Percentiles rank a stretch among this genome's conserved stretches.
phyloP scores from a whole-genome alignment of 2,888 invertebrate species.

The Cerastis leucographa region DNA sequence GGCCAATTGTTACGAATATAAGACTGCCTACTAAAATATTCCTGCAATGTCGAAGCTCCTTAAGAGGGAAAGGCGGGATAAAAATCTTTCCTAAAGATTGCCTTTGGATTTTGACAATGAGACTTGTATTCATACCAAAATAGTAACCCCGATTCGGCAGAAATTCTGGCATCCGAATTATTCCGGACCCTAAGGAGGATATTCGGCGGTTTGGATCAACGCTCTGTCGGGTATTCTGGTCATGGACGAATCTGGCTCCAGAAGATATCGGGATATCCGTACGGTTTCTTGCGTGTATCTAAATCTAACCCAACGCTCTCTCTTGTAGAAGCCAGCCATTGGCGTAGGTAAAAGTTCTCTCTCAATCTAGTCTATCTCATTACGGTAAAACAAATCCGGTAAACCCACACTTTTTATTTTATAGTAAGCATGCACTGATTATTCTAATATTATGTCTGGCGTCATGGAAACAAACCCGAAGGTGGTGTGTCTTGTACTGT shows the following conservation, averaged over 20 bases:
- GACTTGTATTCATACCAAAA: background rate
- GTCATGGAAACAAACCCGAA: constrained; percentile 11
- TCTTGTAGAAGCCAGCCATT: background rate
- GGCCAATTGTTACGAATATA: constrained; percentile 42
- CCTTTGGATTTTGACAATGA: background rate
- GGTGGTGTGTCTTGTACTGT: constrained; percentile 27
- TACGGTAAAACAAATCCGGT: constrained; percentile 14
- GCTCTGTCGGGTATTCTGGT: background rate
- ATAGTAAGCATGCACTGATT: constrained; percentile 20
- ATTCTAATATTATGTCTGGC: background rate
- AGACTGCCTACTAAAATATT: background rate
- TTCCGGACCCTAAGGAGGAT: background rate
- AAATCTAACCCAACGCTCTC: background rate
- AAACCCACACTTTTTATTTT: background rate
- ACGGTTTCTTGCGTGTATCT: background rate
- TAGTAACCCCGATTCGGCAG: background rate
- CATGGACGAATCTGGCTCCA: background rate
- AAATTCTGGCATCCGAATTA: background rate
- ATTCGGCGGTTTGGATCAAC: background rate
- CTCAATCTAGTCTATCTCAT: constrained; percentile 13
- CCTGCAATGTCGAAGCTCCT: background rate
- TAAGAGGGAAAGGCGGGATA: background rate
- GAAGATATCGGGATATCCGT: background rate
- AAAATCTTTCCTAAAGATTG: background rate
- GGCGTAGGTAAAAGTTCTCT: background rate